Evolutionary conservation across 2,888 invertebrate species (phyloP), one percentile per base, ranked within the genome.

Genomic region (Drosophila barbarae): DNA sequence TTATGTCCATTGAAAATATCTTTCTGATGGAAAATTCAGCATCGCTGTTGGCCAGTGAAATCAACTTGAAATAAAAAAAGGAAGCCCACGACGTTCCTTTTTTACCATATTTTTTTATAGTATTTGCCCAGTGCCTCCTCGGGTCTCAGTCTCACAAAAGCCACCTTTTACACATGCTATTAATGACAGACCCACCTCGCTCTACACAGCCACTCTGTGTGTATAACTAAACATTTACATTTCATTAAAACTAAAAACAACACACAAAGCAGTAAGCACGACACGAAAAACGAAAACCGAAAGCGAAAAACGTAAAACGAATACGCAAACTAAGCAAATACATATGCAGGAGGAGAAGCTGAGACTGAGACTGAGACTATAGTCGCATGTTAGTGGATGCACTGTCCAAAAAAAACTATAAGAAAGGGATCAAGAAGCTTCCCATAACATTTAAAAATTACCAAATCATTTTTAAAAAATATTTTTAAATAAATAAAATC

Each of bases 171-270:
- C 32, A 60, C 63, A 63, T 63, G 63, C 52, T 63, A 63, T 63
- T 63, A 63, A 63, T 63, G 63, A 51, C 44, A 61, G 51, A 15
- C 36, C 61, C 61, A 51, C 61, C 50, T 59, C 42, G 34, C 23
- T n/a, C 28, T 41, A 39, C 39, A 30, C 46, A 46, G 46, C 46
- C 30, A 46, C 46, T 28, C 26, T 70, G 77, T 77, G 72, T 72
- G 69, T 83, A 71, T 83, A 76, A 77, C 79, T 80, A 80, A 80
- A 80, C 83, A 80, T 80, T 80, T 80, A 80, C 79, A 80, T 80
- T 83, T 80, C 79, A 80, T 80, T 80, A 80, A 80, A 80, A 80
- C 79, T 83, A 83, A 80, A 79, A 80, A 80, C 79, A 79, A 79
- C 79, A 79, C 65, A 77, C 72, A 77, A 79, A 79, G 82, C 82